These are phyloP conservation scores for human DNA, from an alignment of 2,113 vertebrate species.

Conservation along the genomic window DNA sequence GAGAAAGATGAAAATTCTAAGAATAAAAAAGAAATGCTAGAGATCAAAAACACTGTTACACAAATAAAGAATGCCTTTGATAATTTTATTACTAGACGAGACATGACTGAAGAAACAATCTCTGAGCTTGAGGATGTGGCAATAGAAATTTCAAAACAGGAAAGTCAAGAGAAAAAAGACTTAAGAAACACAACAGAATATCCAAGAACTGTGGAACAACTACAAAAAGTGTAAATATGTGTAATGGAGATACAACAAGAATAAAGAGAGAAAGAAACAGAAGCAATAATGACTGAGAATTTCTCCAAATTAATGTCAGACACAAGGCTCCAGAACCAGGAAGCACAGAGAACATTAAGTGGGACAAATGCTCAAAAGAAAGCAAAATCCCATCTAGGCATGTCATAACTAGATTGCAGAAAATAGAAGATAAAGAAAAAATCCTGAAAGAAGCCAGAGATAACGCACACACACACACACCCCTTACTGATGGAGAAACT, in stretches of 20 bases:
- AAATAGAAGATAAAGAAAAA: background rate
- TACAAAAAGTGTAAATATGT: background rate
- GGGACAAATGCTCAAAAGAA: background rate
- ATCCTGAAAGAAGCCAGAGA: background rate
- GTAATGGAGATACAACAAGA: background rate
- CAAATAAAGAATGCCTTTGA: background rate
- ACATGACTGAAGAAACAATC: background rate
- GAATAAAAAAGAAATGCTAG: background rate
- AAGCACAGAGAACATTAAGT: background rate
- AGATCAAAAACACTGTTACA: background rate
- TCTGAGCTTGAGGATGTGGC: background rate
- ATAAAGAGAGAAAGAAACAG: background rate
- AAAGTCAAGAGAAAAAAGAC: background rate
- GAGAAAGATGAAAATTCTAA: background rate
- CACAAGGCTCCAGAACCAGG: background rate
- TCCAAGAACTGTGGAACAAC: background rate
- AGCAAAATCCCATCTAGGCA: background rate
- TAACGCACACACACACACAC: background rate
- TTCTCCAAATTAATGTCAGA: background rate
- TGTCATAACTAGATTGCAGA: background rate
- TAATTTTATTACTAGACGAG: background rate
- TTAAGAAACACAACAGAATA: background rate
- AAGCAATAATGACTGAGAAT: background rate
- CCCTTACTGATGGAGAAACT: background rate
- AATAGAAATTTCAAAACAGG: background rate